phyloP scores from a whole-genome alignment of 2,113 vertebrate genomes.

The Clupea harengus region DNA sequence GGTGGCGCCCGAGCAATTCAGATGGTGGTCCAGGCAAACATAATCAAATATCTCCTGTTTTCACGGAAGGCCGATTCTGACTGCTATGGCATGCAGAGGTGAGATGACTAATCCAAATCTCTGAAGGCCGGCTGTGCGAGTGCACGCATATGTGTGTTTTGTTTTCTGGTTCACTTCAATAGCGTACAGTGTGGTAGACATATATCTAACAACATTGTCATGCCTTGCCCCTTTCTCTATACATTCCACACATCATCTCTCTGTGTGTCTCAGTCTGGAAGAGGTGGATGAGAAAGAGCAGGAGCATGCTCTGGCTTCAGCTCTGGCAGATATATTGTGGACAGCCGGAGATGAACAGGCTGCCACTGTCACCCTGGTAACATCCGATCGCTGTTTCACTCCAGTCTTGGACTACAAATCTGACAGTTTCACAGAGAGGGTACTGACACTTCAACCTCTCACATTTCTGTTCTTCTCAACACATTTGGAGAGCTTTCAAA shows the following conservation, averaged over 20 bases:
- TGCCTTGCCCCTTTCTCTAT: background rate
- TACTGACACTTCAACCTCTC: constrained; percentile 51
- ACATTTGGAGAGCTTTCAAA: background rate
- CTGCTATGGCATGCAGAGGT: constrained; percentile 67
- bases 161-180: background rate
- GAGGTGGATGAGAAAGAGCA: constrained; percentile 65
- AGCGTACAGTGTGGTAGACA: background rate
- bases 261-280: constrained; percentile 61
- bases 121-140: background rate
- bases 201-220: no score
- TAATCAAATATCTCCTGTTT: constrained; percentile 81
- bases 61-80: constrained; percentile 50
- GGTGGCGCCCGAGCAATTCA: constrained; percentile 74
- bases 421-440: constrained; percentile 74
- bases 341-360: constrained; percentile 69
- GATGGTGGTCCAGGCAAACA: constrained; percentile 78
- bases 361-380: constrained; percentile 69
- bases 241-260: background rate
- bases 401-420: constrained; percentile 59
- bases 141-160: background rate
- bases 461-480: background rate
- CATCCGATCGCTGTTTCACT: constrained; percentile 44
- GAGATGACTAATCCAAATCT: constrained; percentile 15
- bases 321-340: constrained; percentile 79
- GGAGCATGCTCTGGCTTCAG: constrained; percentile 59